Evolutionary conservation across 2,797 vertebrate genomes (phyloP), one percentile per base, ranked within the genome.

Genomic region (Mycteria americana): DNA sequence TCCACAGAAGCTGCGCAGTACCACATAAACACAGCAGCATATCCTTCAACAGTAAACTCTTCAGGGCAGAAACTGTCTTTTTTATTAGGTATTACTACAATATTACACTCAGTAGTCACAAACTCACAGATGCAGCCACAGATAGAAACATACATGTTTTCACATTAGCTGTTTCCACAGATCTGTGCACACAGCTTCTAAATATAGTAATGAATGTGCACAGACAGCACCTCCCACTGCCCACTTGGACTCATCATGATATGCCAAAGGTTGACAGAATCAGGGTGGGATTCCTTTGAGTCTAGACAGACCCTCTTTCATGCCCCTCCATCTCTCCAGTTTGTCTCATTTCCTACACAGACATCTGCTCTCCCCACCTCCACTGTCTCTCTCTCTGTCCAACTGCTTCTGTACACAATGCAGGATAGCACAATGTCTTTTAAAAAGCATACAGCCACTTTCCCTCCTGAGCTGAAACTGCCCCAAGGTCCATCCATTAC

Each of bases 401-500:
- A 75, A 9, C 30, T 78, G 80, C 50, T 92, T 72, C 76, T 57
- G 50, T 50, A 21, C 57, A 92, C 50, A 90, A 93, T 84, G 88
- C 90, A 75, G 69, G 39, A 81, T 7, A 86, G 46, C 73, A 92
- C 25, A 84, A 88, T 24, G 39, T 92, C 62, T 92, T 92, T 78
- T 88, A 50, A 90, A 94, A 93, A 81, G 24, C 85, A 75, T 11
- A 48, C 33, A 64, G 59, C 45, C 35, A 56, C 89, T 94, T 92
- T 72, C 79, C 59, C n/a, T 75, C n/a, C 64, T 69, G 50, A 76
- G 54, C 72, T 87, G 84, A 89, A 93, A 85, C 56, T 94, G 56
- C 72, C 81, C 72, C 77, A 85, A 91, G 88, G 43, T 95, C 82
- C 35, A 50, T 86, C 72, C 69, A 41, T 96, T 93, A 88, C 83